Evolutionary conservation across 2,888 invertebrate genomes (phyloP), one percentile per base, ranked within the genome.

Genomic region (Acrobasis suavella): DNA sequence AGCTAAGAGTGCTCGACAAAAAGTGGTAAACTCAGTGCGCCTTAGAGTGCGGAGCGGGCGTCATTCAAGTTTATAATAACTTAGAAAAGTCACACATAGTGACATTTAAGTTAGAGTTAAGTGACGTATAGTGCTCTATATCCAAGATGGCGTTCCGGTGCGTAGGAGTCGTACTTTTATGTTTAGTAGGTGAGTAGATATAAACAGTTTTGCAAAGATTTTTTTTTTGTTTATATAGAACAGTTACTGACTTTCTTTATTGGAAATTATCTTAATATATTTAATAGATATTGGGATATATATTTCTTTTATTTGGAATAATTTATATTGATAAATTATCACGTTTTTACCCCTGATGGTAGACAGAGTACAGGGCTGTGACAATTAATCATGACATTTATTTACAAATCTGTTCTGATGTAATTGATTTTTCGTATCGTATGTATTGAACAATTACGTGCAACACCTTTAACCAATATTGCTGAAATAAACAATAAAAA

Each of bases 21-120:
- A 87, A 87, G 74, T 86, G 84, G 83, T 86, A 82, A 85, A 83
- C 82, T 84, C 91, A 91, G 90, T 91, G 83, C 84, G 81, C 82
- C 76, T 75, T 82, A 81, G 88, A 83, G 84, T 82, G 87, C 81
- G 85, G 85, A 72, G 81, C 85, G 81, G 84, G 84, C 86, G 86
- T 81, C 85, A 86, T 78, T 78, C 72, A 74, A 69, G 69, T 67
- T 72, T 73, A 66, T 72, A 61, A 64, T 67, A 72, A 81, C 74
- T 79, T 77, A 77, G 77, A 78, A 76, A 82, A 84, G 85, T 85
- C 85, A 86, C 82, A 71, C 66, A 72, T 72, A 81, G 86, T 90
- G 87, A 85, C 83, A 82, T 81, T 83, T 78, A 78, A 77, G 72
- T 80, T 79, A 78, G 75, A 79, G 70, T 72, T 77, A 74, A 77